Evolutionary conservation across 2,888 invertebrate genomes (phyloP), one percentile per base, ranked within the genome.

Genomic region (Euzophera pinguis): DNA sequence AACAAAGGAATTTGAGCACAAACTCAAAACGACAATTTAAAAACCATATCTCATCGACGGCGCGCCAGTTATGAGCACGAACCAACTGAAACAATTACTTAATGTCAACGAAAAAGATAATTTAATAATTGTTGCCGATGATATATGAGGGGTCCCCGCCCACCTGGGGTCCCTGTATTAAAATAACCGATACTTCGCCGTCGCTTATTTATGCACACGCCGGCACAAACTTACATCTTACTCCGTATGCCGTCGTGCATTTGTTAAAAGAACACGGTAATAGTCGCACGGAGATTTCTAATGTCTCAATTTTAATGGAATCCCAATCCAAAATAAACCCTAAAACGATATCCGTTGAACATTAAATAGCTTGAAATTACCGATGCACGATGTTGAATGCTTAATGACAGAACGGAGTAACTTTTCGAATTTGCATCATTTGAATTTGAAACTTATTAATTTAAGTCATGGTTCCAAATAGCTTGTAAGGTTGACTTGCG

Each of bases 41-140:
- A 80, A 76, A 65, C 71, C 63, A 81, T 85, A 78, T 62, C 73
- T 84, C 81, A 83, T 78, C 74, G 65, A 55, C 62, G 73, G 74
- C 73, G 75, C 76, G 76, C 81, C 73, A 71, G 81, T 74, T 78
- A 78, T 78, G 81, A 73, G 67, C 77, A 57, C 67, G 67, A 65
- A 56, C 78, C 71, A 71, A 73, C 71, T 68, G 67, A 84, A 87
- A 89, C 90, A 90, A 90, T 90, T 89, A 90, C 90, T 90, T 90
- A 89, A 88, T 84, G 88, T 89, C 90, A 85, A 82, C 86, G 78
- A 84, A 85, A 86, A 87, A 88, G 82, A 89, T 89, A 89, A 89
- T 89, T 89, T 87, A 90, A 89, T 90, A 89, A 90, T 90, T 90
- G 88, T 88, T 80, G 64, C 54, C 69, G 69, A 86, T 88, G 89